Percentiles rank a stretch among this genome's conserved stretches.
These are phyloP conservation scores for Globicephala melas DNA, from an alignment of 2,113 vertebrate genomes.

Conservation along the genomic window DNA sequence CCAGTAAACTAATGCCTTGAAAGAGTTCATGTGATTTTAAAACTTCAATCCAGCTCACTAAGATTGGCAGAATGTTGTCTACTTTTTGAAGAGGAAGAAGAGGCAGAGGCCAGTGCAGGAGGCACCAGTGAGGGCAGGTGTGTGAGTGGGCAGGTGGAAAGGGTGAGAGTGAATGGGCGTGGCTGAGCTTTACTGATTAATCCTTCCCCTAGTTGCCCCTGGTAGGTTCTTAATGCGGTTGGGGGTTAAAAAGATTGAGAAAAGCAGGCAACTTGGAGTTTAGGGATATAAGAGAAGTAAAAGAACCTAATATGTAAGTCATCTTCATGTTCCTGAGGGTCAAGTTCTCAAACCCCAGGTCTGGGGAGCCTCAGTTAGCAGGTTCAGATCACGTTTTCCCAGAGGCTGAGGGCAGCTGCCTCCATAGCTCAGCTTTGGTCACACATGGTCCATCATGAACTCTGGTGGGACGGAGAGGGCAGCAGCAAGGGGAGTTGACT, in stretches of 20 bases:
- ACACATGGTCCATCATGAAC: background rate
- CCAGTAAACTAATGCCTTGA: background rate
- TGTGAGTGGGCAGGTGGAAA: too few relatives aligned
- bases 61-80: background rate
- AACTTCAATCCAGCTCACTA: background rate
- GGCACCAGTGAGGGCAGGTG: fast-evolving
- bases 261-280: background rate
- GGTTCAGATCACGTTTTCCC: background rate
- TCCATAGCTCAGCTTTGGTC: too few relatives aligned
- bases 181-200: background rate
- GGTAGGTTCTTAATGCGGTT: background rate
- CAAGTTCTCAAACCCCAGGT: background rate
- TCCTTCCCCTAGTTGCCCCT: background rate
- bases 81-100: background rate
- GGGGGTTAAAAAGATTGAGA: background rate
- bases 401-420: background rate
- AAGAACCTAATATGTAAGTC: background rate
- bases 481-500: background rate
- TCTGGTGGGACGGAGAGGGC: background rate
- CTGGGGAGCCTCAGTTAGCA: background rate
- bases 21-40: background rate
- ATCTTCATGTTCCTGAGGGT: background rate
- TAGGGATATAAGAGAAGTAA: background rate
- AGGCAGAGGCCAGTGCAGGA: too few relatives aligned
- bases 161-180: too few relatives aligned